Evolutionary conservation across 2,888 invertebrate genomes (phyloP).

Genomic region (Galerucella calmariensis): DNA sequence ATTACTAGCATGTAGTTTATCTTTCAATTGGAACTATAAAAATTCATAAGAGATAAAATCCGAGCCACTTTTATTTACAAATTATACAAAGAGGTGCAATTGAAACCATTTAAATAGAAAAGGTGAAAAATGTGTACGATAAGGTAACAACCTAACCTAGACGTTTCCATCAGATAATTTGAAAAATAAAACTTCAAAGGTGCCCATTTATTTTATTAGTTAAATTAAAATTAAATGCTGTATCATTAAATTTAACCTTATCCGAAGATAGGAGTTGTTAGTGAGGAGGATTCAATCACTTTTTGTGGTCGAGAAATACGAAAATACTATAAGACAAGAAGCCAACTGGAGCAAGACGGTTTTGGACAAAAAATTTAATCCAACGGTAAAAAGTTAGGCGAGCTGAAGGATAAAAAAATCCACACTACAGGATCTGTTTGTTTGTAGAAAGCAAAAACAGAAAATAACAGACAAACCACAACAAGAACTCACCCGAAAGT

Average conservation of each 20-base stretch:
- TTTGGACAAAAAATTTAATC: too few relatives aligned
- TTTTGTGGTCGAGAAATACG: not conserved
- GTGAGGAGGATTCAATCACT: slow-evolving; percentile 3
- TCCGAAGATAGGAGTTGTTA: slow-evolving; percentile 12
- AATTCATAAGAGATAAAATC: not conserved
- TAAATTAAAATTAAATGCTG: slow-evolving; percentile 35
- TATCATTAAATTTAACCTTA: slow-evolving; percentile 27
- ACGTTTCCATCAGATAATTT: slow-evolving; percentile 31
- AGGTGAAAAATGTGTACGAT: slow-evolving; percentile 18
- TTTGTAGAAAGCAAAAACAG: too few relatives aligned
- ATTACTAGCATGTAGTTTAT: not conserved
- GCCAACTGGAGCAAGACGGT: too few relatives aligned
- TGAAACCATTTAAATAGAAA: slow-evolving; percentile 18
- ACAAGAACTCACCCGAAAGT: too few relatives aligned
- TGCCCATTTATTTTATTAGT: slow-evolving; percentile 30
- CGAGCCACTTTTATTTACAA: slow-evolving; percentile 25
- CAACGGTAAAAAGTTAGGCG: too few relatives aligned
- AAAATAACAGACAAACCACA: too few relatives aligned
- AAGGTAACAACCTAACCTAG: slow-evolving; percentile 22
- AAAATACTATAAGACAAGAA: too few relatives aligned
- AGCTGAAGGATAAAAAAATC: too few relatives aligned
- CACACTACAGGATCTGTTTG: too few relatives aligned
- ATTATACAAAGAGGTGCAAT: slow-evolving; percentile 33
- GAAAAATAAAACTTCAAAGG: slow-evolving; percentile 31
- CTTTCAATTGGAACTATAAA: slow-evolving; percentile 8